Conservation (phyloP, 2,113 vertebrate species). For the Poeciliopsis retropinna region DNA sequence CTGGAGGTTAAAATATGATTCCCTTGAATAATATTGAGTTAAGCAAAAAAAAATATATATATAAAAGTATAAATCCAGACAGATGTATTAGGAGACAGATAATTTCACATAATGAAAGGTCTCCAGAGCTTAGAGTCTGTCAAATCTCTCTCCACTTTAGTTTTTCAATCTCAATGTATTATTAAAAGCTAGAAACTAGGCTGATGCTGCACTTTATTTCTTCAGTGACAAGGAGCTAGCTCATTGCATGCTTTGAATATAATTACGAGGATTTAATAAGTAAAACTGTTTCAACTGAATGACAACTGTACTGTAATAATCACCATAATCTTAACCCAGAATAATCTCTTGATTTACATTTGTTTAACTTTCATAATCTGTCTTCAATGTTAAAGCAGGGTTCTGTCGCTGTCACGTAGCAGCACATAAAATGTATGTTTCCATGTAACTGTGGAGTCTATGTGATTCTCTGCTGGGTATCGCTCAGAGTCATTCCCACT, state of each 20-base stretch:
- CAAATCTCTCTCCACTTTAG: background rate
- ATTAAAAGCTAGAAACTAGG: background rate
- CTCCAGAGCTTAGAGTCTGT: background rate
- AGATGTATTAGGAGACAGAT: background rate
- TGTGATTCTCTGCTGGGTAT: constrained; percentile 38
- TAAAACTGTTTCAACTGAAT: background rate
- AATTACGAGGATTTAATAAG: background rate
- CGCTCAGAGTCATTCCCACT: constrained; percentile 50
- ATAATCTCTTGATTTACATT: background rate
- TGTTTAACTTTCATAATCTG: background rate
- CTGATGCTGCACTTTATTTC: background rate
- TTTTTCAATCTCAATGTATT: background rate
- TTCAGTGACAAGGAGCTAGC: background rate
- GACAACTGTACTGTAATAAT: background rate
- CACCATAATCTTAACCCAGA: background rate
- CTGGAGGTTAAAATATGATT: background rate
- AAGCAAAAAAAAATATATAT: background rate
- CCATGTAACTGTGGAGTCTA: constrained; percentile 49
- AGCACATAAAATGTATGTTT: constrained; percentile 9
- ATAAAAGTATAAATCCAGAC: background rate
- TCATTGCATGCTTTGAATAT: background rate
- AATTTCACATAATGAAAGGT: background rate
- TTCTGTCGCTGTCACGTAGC: constrained; percentile 2
- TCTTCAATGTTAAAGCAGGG: background rate
- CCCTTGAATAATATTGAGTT: background rate